Conservation (phyloP, 2,113 vertebrate species). For the Cinclus cinclus region DNA sequence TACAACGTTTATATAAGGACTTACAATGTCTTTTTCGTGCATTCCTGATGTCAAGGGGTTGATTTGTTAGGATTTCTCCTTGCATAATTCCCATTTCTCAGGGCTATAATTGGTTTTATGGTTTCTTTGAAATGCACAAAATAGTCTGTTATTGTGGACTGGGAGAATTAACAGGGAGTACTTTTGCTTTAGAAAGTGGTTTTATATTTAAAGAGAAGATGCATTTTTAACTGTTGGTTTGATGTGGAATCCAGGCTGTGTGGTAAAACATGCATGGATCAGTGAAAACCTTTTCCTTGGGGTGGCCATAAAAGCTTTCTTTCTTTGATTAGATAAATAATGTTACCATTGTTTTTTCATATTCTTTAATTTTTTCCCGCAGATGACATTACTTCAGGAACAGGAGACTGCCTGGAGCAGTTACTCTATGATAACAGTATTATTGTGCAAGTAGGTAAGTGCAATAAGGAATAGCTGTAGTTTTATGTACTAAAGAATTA, state of each 20-base stretch:
- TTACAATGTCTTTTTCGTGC: background rate
- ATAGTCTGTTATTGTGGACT: background rate
- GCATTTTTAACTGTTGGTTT: background rate
- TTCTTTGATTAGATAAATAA: background rate
- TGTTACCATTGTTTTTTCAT: background rate
- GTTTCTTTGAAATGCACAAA: background rate
- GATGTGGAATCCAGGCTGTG: background rate
- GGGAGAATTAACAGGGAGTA: background rate
- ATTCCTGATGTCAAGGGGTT: background rate
- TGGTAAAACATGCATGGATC: background rate
- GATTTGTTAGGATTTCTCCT: background rate
- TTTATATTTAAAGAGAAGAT: background rate
- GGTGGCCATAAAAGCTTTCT: background rate
- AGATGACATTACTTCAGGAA: background rate
- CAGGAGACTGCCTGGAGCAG: background rate
- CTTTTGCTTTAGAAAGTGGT: background rate
- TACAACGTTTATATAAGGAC: background rate
- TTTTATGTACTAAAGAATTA: background rate
- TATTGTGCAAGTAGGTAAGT: background rate
- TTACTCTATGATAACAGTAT: background rate
- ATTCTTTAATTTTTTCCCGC: background rate
- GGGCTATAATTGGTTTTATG: background rate
- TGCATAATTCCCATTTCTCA: background rate
- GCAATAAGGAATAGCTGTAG: background rate
- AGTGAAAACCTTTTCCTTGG: background rate